phyloP scores from a whole-genome alignment of 2,113 vertebrate species.

The Caranx ignobilis region DNA sequence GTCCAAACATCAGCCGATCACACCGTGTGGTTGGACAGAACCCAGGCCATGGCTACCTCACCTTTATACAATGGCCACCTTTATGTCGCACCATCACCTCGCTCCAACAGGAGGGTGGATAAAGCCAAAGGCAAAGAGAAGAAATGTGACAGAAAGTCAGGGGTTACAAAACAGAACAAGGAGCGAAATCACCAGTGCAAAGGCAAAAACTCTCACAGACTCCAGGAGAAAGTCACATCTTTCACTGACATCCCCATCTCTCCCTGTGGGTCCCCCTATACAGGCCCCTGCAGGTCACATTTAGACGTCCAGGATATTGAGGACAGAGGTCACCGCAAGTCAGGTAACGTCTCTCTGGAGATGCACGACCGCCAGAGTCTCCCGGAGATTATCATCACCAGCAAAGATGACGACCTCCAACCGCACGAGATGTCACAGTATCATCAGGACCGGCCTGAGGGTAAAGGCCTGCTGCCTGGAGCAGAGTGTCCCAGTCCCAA shows the following conservation, averaged over 20 bases:
- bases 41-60: conserved; percentile 68
- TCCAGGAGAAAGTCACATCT: conserved; percentile 66
- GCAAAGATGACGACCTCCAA: conserved; percentile 66
- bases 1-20: conserved; percentile 44
- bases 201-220: conserved; percentile 43
- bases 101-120: conserved; percentile 49
- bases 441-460: conserved; percentile 11
- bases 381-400: conserved; percentile 79
- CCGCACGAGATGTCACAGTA: not conserved
- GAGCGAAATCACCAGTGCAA: conserved; percentile 56
- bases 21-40: conserved; percentile 74
- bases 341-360: conserved; percentile 61
- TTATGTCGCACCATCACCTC: conserved; percentile 60
- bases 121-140: conserved; percentile 67
- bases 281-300: conserved; percentile 47
- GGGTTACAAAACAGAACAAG: conserved; percentile 20
- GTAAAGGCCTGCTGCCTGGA: conserved; percentile 60
- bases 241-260: conserved; percentile 61
- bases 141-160: conserved; percentile 55
- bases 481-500: not conserved
- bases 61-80: conserved; percentile 79
- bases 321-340: conserved; percentile 18
- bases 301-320: conserved; percentile 49
- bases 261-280: conserved; percentile 56
- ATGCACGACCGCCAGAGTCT: conserved; percentile 66